phyloP scores from a whole-genome alignment of 2,797 vertebrate genomes.

The Kryptolebias ocellatus region DNA sequence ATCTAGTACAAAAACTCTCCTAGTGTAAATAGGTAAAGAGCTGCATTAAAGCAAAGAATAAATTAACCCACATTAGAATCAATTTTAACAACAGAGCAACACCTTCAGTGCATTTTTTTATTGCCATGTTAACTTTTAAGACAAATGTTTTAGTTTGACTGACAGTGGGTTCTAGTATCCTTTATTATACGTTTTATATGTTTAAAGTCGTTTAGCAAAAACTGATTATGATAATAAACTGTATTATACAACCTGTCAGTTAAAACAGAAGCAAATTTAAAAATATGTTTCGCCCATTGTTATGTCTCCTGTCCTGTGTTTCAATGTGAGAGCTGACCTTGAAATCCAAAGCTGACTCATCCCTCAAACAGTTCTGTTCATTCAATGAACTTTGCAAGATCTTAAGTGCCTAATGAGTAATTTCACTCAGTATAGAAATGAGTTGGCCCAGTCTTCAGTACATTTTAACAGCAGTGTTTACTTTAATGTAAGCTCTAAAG shows the following conservation, averaged over 20 bases:
- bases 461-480: constrained; percentile 19
- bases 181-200: not conserved
- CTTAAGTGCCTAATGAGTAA: constrained; percentile 23
- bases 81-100: constrained; percentile 14
- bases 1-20: constrained; percentile 67
- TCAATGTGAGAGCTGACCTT: constrained; percentile 7
- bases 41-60: constrained; percentile 43
- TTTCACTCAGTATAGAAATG: constrained; percentile 11
- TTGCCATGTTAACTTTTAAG: constrained; percentile 8
- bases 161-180: not conserved
- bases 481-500: constrained; percentile 29
- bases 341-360: constrained; percentile 12
- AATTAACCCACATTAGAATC: constrained; percentile 46
- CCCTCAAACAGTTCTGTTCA: constrained; percentile 8
- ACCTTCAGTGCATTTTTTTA: constrained; percentile 14
- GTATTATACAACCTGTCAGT: not conserved
- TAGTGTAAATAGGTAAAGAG: constrained; percentile 54
- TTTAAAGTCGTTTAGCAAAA: not conserved
- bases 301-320: not conserved
- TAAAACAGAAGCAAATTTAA: constrained; percentile 12
- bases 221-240: not conserved
- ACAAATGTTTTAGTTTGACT: constrained; percentile 5
- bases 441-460: constrained; percentile 26
- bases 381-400: constrained; percentile 6
- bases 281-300: not conserved